Evolutionary conservation across 1,140 invertebrate genomes (phyloP).

Genomic region (Himalopsyche phryganea): DNA sequence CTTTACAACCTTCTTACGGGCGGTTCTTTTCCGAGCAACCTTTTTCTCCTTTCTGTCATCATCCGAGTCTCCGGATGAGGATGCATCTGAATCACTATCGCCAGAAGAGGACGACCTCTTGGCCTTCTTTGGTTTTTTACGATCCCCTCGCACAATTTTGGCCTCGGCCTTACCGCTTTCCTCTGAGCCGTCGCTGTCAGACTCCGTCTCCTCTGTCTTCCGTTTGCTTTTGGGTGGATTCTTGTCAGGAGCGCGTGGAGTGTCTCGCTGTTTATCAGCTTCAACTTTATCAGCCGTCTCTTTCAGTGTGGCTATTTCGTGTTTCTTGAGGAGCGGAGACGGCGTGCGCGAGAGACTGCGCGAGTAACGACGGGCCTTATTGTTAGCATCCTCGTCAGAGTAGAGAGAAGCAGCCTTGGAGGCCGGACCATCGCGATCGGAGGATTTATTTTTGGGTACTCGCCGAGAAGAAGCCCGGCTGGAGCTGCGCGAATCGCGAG

Average conservation of each 20-base stretch:
- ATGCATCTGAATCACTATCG: conserved; percentile 58
- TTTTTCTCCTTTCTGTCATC: conserved; percentile 59
- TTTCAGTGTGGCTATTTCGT: conserved; percentile 60
- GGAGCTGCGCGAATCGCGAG: conserved; percentile 37
- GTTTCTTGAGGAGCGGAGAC: conserved; percentile 74
- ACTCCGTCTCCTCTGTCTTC: conserved; percentile 43
- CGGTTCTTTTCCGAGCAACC: conserved; percentile 46
- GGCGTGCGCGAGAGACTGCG: conserved; percentile 73
- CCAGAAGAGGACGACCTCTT: conserved; percentile 51
- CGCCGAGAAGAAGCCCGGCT: conserved; percentile 49
- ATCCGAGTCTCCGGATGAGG: conserved; percentile 60
- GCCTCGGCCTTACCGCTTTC: conserved; percentile 46
- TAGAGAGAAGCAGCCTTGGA: conserved; percentile 37
- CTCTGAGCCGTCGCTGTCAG: conserved; percentile 48
- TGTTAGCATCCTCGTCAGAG: conserved; percentile 47
- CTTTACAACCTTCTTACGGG: conserved; percentile 50
- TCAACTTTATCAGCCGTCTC: conserved; percentile 44
- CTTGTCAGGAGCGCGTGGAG: conserved; percentile 8
- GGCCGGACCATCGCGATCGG: conserved; percentile 36
- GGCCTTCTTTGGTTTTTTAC: conserved; percentile 51
- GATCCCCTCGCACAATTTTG: conserved; percentile 46
- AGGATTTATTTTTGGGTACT: conserved; percentile 36
- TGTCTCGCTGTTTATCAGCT: conserved; percentile 26
- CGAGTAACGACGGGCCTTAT: conserved; percentile 51
- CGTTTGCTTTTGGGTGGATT: conserved; percentile 37